Evolutionary conservation across 37 sponge, comb jelly and placozoan species (phyloP).

Genomic region (Lycopodina hypogea): DNA sequence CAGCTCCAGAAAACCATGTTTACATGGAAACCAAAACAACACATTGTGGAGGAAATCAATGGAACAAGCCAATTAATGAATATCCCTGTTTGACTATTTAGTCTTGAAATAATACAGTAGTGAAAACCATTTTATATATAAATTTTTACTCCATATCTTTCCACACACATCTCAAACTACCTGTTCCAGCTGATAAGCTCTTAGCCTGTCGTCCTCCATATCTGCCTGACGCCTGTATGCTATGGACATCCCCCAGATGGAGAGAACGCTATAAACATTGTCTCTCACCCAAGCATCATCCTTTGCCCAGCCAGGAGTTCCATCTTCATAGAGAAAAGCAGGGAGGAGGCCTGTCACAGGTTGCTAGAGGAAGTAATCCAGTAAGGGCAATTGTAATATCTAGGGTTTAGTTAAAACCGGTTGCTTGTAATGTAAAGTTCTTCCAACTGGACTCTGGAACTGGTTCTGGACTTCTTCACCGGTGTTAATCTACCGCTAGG

Average conservation of each 20-base stretch:
- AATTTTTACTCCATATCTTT: too few relatives aligned
- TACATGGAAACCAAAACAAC: too few relatives aligned
- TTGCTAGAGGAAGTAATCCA: slow-evolving; percentile 45
- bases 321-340: slow-evolving; percentile 65
- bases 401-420: slow-evolving; percentile 39
- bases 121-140: too few relatives aligned
- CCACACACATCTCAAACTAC: slow-evolving; percentile 40
- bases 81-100: too few relatives aligned
- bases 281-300: slow-evolving; percentile 91
- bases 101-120: too few relatives aligned
- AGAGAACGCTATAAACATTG: slow-evolving; percentile 76
- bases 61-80: too few relatives aligned
- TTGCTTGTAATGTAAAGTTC: slow-evolving; percentile 15
- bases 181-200: slow-evolving; percentile 78
- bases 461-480: slow-evolving; percentile 22
- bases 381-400: neutral
- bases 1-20: too few relatives aligned
- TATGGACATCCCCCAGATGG: slow-evolving; percentile 86
- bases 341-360: slow-evolving; percentile 92
- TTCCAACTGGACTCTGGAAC: slow-evolving; percentile 30
- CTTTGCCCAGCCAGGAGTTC: slow-evolving; percentile 46
- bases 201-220: slow-evolving; percentile 57
- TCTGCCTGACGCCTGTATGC: slow-evolving; percentile 71
- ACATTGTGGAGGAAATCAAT: too few relatives aligned
- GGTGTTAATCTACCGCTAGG: too few relatives aligned